Evolutionary conservation across 2,888 invertebrate species (phyloP).

Genomic region (Pollenia labialis): DNA sequence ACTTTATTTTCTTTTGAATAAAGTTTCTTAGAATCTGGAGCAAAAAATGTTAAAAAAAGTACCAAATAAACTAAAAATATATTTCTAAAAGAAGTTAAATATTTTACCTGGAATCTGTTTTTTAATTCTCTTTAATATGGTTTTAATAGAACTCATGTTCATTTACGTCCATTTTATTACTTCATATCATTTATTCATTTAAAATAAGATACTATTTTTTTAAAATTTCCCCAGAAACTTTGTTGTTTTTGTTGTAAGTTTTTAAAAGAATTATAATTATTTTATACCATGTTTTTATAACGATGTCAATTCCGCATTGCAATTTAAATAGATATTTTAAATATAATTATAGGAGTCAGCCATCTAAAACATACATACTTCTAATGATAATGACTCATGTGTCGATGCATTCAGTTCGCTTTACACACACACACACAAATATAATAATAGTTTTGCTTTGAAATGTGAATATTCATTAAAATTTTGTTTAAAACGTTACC

Average conservation of each 20-base stretch:
- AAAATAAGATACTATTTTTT: not conserved
- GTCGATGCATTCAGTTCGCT: not conserved
- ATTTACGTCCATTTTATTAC: not conserved
- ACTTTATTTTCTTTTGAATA: no score
- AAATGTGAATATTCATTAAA: conserved; percentile 49
- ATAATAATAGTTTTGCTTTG: conserved; percentile 6
- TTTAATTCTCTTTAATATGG: no score
- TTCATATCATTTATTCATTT: not conserved
- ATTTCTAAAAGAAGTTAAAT: no score
- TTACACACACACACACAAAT: not conserved
- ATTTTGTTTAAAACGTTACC: conserved; percentile 9
- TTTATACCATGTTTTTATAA: conserved; percentile 26
- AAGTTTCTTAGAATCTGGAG: no score
- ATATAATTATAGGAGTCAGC: conserved; percentile 26
- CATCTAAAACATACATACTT: conserved; percentile 4
- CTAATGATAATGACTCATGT: conserved; percentile 40
- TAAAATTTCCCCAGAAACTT: not conserved
- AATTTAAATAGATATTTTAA: conserved; percentile 52
- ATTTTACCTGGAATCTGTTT: no score
- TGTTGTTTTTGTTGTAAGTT: not conserved
- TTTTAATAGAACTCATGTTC: no score
- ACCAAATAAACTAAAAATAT: no score
- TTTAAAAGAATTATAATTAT: conserved; percentile 27
- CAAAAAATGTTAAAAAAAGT: no score
- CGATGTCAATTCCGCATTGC: conserved; percentile 30